Evolutionary conservation across 2,888 invertebrate genomes (phyloP), one percentile per base, ranked within the genome.

Genomic region (Clivina fossor): DNA sequence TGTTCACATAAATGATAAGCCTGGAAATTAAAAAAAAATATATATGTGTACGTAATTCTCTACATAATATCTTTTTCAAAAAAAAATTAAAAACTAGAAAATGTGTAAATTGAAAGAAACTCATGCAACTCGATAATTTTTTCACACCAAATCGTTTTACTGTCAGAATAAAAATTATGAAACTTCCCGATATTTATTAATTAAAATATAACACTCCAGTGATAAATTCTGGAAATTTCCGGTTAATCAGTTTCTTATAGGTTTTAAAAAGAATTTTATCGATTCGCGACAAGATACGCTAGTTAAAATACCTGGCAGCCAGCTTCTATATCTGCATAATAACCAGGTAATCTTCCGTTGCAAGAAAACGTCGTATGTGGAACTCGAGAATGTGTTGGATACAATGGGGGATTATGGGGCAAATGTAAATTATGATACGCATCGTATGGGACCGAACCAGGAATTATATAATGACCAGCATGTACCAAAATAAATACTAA

Each of bases 241-340:
- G 4, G 7, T 32, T 40, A 38, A 20, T 16, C 9, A 18, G 4
- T 44, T 44, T n/a, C n/a, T n/a, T n/a, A n/a, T n/a, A n/a, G n/a
- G n/a, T n/a, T n/a, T n/a, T n/a, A n/a, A n/a, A n/a, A n/a, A n/a
- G n/a, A n/a, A n/a, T n/a, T n/a, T n/a, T n/a, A n/a, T n/a, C n/a
- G n/a, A n/a, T n/a, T n/a, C n/a, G n/a, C n/a, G n/a, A n/a, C n/a
- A n/a, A n/a, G n/a, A n/a, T n/a, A n/a, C n/a, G n/a, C n/a, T n/a
- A n/a, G n/a, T 11, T 15, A n/a, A 13, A n/a, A n/a, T 8, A 85
- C 85, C 79, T 86, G 85, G 65, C 86, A 86, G 37, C 82, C 85
- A 3, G 85, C 82, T 58, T 85, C 84, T 41, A 86, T 74, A 64
- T 86, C 86, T 1, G 86, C 86, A 65, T 86, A 86, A 69, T 86